A percentile compares a stretch with the other conserved stretches of the same genome.
These are phyloP conservation scores for Eristalis intricaria DNA, from an alignment of 2,888 invertebrate species.

Conservation along the genomic window DNA sequence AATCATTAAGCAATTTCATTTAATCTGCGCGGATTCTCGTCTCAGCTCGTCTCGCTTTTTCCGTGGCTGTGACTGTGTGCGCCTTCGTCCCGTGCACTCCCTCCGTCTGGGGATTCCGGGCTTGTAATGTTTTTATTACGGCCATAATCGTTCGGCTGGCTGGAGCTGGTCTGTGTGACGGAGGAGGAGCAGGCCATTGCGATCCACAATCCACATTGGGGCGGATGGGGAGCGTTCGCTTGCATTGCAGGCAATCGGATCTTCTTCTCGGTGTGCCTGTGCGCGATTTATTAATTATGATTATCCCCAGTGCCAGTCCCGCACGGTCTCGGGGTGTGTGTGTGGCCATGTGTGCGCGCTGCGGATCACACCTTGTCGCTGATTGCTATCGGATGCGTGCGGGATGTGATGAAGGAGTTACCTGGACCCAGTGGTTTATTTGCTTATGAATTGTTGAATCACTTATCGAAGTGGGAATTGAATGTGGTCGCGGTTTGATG, in stretches of 20 bases:
- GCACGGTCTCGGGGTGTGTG: slow-evolving; percentile 8
- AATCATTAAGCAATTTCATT: slow-evolving; percentile 73
- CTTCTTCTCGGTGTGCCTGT: slow-evolving; percentile 34
- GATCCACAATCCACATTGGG: slow-evolving; percentile 66
- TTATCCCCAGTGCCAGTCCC: slow-evolving; percentile 39
- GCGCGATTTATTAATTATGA: slow-evolving; percentile 72
- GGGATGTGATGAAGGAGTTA: slow-evolving; percentile 42
- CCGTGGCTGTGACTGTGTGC: slow-evolving; percentile 10
- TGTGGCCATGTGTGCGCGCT: slow-evolving; percentile 41
- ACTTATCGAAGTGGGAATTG: slow-evolving; percentile 62
- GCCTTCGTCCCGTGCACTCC: slow-evolving; percentile 7
- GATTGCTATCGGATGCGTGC: slow-evolving; percentile 66
- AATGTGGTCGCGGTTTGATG: slow-evolving; percentile 44
- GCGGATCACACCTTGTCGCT: slow-evolving; percentile 69
- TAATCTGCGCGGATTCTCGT: slow-evolving; percentile 71
- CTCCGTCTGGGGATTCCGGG: slow-evolving; percentile 42
- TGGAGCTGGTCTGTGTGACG: slow-evolving; percentile 36
- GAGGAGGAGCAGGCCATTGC: slow-evolving; percentile 36
- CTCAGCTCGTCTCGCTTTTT: slow-evolving; percentile 27
- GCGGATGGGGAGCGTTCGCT: slow-evolving; percentile 36
- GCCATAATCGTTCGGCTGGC: slow-evolving; percentile 60
- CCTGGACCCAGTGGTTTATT: slow-evolving; percentile 50
- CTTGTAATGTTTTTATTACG: slow-evolving; percentile 71
- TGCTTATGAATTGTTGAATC: slow-evolving; percentile 68
- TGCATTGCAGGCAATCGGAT: slow-evolving; percentile 6